Evolutionary conservation across 37 sponge, comb jelly and placozoan genomes (phyloP), one percentile per base, ranked within the genome.

Genomic region (Ephydatia muelleri): DNA sequence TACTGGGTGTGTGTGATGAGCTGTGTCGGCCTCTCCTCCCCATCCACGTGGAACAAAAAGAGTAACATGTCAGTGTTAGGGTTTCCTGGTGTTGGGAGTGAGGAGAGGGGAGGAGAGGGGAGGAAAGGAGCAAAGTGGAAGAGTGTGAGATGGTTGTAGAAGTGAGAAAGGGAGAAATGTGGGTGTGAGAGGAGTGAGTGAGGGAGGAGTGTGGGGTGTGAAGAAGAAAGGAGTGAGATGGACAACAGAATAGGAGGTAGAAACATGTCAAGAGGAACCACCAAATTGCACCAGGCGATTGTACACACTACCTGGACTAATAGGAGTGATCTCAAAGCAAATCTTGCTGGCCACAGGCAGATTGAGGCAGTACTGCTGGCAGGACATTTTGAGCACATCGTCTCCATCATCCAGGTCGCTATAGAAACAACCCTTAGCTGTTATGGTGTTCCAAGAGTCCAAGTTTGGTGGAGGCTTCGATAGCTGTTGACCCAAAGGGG

Each of bases 361-460:
- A 16, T 67, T 84, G 33, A 92, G 80, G 8, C 75, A 70, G 72
- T 87, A 92, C 4, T 87, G 88, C 30, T 92, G 92, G 48, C 84
- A 87, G 37, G 40, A n/a, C 48, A 66, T 37, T 0, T 38, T 9
- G 39, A 71, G 69, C 26, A 22, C 13, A 3, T 26, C 48, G 11
- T 70, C 37, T 21, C 80, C 90, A 26, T 84, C 48, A 21, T 74
- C 57, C 35, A 40, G 25, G 34, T 82, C 74, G 16, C 90, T 38
- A 70, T 90, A 93, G 88, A 93, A 87, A 48, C 94, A 93, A 22
- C 94, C 91, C 66, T 90, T 93, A 34, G 83, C 94, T 43, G 77
- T 33, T 22, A 89, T 89, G 27, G 76, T 86, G 85, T 93, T 68
- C 94, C 94, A 93, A 4, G 66, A 27, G 91, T 89, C 38, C 4